Percentiles rank a stretch among this genome's conserved stretches.
phyloP scores from a whole-genome alignment of 2,888 invertebrate genomes.

The Athetis lepigone region DNA sequence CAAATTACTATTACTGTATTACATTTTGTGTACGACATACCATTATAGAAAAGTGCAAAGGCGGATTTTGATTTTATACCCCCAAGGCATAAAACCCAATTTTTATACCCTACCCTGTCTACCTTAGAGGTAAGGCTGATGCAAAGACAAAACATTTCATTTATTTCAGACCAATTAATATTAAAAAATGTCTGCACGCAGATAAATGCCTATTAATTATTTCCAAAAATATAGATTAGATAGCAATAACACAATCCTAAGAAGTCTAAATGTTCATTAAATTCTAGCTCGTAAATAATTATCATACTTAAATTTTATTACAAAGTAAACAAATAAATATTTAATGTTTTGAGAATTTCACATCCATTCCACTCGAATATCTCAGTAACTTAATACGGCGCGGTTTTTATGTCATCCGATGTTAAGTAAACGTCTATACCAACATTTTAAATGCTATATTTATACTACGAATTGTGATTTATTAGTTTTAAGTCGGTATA shows the following conservation, averaged over 20 bases:
- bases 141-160: too few species aligned
- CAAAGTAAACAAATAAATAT: constrained; percentile 45
- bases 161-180: too few species aligned
- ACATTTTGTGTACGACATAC: too few species aligned
- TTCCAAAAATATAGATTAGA: neutral
- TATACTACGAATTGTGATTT: constrained; percentile 60
- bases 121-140: too few species aligned
- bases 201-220: constrained; percentile 2
- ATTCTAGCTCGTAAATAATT: constrained; percentile 16
- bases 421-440: constrained; percentile 72
- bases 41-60: too few species aligned
- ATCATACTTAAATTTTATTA: constrained; percentile 34
- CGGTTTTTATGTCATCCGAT: constrained; percentile 72
- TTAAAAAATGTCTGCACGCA: too few species aligned
- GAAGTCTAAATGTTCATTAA: constrained; percentile 19
- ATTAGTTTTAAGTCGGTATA: constrained; percentile 39
- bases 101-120: too few species aligned
- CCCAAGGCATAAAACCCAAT: too few species aligned
- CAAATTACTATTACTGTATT: too few species aligned
- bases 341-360: constrained; percentile 57
- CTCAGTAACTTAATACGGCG: constrained; percentile 68
- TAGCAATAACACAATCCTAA: neutral
- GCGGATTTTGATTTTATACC: too few species aligned
- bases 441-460: constrained; percentile 69
- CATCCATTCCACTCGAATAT: constrained; percentile 56